These are phyloP conservation scores for Labia minor DNA, from an alignment of 2,888 invertebrate genomes.

Conservation along the genomic window DNA sequence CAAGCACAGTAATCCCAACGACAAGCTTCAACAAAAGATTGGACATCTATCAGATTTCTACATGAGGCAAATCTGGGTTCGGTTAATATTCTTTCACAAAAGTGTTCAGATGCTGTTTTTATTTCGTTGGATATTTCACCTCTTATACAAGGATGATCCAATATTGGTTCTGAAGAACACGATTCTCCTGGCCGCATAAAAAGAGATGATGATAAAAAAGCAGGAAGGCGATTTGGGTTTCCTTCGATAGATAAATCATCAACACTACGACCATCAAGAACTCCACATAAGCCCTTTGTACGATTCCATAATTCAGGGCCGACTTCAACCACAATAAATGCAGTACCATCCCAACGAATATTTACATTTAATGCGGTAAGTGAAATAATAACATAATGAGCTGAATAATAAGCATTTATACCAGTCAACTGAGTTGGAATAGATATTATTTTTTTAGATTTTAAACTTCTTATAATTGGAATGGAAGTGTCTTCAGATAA, in stretches of 20 bases:
- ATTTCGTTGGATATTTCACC: slow-evolving; percentile 33
- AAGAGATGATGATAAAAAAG: slow-evolving; percentile 29
- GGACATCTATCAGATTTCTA: slow-evolving; percentile 53
- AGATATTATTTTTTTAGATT: slow-evolving; percentile 37
- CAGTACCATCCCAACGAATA: slow-evolving; percentile 68
- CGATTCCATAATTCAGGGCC: slow-evolving; percentile 62
- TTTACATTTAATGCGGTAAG: slow-evolving; percentile 56
- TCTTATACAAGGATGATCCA: slow-evolving; percentile 41
- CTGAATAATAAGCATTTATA: slow-evolving; percentile 58
- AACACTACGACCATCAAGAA: slow-evolving; percentile 53
- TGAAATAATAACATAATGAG: slow-evolving; percentile 55
- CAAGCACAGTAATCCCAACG: slow-evolving; percentile 71
- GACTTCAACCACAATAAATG: slow-evolving; percentile 46
- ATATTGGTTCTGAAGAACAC: slow-evolving; percentile 44
- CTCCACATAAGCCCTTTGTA: slow-evolving; percentile 73
- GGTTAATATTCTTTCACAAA: slow-evolving; percentile 52
- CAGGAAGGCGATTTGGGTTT: slow-evolving; percentile 36
- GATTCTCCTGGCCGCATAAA: slow-evolving; percentile 33
- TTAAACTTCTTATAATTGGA: background rate
- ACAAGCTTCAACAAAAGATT: slow-evolving; percentile 58
- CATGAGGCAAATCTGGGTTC: slow-evolving; percentile 57
- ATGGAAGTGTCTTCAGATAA: background rate
- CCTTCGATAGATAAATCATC: slow-evolving; percentile 63
- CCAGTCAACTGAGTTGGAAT: slow-evolving; percentile 65
- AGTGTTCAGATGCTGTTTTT: slow-evolving; percentile 41